A percentile compares a stretch with the other conserved stretches of the same genome.
These are phyloP conservation scores for Catocala fraxini DNA, from an alignment of 2,888 invertebrate genomes.

Conservation along the genomic window DNA sequence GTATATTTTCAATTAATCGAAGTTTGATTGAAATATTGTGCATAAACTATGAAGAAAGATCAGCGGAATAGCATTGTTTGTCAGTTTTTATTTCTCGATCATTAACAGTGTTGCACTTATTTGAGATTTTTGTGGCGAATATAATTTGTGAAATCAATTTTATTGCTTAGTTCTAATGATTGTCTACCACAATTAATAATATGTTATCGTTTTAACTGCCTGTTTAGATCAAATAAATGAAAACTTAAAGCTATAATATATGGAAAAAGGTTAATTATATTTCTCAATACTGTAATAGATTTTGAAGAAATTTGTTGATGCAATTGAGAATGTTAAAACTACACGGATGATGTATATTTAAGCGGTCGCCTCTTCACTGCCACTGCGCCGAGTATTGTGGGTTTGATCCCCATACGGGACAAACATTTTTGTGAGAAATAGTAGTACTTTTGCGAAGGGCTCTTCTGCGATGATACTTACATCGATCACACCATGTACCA, in stretches of 20 bases:
- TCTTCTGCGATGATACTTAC: no score
- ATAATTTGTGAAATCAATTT: slow-evolving; percentile 25
- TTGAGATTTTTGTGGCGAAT: slow-evolving; percentile 16
- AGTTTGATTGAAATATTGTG: slow-evolving; percentile 6
- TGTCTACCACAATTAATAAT: not conserved
- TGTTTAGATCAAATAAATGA: not conserved
- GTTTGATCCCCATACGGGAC: no score
- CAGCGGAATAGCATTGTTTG: slow-evolving; percentile 26
- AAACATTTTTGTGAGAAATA: no score
- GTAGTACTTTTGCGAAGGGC: no score
- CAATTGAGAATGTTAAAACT: no score
- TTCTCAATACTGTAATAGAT: not conserved
- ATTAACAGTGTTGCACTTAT: slow-evolving; percentile 22
- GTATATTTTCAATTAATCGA: slow-evolving; percentile 2
- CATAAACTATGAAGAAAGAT: slow-evolving; percentile 22
- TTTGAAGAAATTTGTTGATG: no score
- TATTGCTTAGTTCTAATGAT: slow-evolving; percentile 5
- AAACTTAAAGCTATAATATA: not conserved
- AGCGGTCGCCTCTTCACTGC: no score
- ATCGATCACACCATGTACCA: no score
- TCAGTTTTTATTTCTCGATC: slow-evolving; percentile 25
- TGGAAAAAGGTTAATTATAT: not conserved
- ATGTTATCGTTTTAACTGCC: not conserved
- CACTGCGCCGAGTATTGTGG: no score
- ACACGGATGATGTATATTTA: no score